Base-by-base conservation (phyloP, 2,797 vertebrate species). In the Coregonus ussuriensis region DNA sequence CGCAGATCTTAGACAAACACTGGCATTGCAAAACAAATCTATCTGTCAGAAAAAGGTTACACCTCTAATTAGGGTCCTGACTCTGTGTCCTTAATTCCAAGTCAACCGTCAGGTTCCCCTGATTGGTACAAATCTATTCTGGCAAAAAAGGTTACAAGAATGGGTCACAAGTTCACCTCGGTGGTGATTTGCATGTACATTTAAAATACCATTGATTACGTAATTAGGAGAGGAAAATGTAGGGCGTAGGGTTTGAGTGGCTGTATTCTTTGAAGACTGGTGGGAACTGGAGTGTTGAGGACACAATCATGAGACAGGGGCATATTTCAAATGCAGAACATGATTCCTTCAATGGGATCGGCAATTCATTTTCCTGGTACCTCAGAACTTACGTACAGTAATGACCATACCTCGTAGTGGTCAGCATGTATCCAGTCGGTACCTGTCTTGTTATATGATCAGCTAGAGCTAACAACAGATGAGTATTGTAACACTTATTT, bases 1-100 rank as follows among this genome's bases (percentile, higher is more conserved):
- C 88, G 80, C 82, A 95, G 94, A 93, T 86, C 94, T 94, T 94
- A 94, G 84, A 90, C 76, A 96, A 96, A 96, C 92, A 95, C 70
- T 70, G 63, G 84, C 83, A 82, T 91, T 92, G 93, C 91, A 93
- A 93, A 94, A 93, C 91, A 91, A 96, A 94, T 93, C 93, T 91
- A 92, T 89, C 84, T 94, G 92, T 93, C 90, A 93, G 90, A 91
- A 86, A 74, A 89, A 91, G 95, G 94, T 95, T 94, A 94, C 80
- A 89, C 75, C 82, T 89, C 91, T 88, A 93, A 88, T 94, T 93
- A 95, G 82, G 93, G 88, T 91, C 89, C 81, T 82, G 89, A 87
- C 87, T 87, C 82, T 91, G 78, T 83, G 83, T 93, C 91, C 93
- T 81, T 86, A 81, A 88, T 93, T 91, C 88, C 82, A 89, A 94